A percentile compares a stretch with the other conserved stretches of the same genome.
These are phyloP conservation scores for Urocynchramus pylzowi DNA, from an alignment of 2,113 vertebrate genomes.

Conservation along the genomic window DNA sequence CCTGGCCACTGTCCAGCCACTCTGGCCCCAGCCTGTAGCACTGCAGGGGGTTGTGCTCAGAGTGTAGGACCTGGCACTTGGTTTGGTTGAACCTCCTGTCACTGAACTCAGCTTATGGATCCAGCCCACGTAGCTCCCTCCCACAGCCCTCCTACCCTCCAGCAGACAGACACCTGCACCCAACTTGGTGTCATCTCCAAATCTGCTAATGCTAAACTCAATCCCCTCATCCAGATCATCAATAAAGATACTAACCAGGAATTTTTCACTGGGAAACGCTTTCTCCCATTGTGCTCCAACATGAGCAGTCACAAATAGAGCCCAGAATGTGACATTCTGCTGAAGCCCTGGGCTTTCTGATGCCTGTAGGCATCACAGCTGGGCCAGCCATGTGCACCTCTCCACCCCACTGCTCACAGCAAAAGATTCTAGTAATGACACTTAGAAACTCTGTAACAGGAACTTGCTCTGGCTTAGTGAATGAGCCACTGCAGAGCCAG, in stretches of 20 bases:
- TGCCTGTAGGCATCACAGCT: neutral
- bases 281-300: neutral
- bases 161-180: neutral
- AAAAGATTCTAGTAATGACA: neutral
- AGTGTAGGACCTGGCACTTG: neutral
- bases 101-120: neutral
- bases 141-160: neutral
- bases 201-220: neutral
- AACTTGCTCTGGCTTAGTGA: neutral
- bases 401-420: neutral
- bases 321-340: neutral
- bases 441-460: neutral
- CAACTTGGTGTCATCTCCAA: neutral
- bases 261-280: neutral
- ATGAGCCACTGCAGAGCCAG: neutral
- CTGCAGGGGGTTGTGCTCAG: neutral
- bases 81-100: neutral
- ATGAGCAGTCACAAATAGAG: fast-evolving
- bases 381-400: neutral
- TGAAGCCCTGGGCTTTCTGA: neutral
- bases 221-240: neutral
- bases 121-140: neutral
- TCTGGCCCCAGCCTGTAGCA: neutral
- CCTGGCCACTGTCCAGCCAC: neutral
- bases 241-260: neutral